Percentiles rank a stretch among this genome's conserved stretches.
These are phyloP conservation scores for Antechinus flavipes DNA, from an alignment of 2,113 vertebrate species.

Conservation along the genomic window DNA sequence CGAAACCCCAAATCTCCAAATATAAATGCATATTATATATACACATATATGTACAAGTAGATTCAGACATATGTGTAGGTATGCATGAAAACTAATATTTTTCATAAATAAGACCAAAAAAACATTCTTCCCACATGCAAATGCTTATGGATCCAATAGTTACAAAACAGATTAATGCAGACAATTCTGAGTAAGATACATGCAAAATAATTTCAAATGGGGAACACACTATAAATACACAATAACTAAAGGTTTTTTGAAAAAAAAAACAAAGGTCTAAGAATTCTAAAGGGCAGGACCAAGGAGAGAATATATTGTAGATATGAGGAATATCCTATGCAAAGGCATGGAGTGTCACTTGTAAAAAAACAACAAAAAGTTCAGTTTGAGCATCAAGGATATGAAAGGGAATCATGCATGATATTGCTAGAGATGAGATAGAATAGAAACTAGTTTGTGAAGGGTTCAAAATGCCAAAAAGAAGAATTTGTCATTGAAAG, in stretches of 20 bases:
- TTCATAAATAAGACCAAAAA: not conserved
- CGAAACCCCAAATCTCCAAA: constrained; percentile 33
- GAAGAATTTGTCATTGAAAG: not conserved
- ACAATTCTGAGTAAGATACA: not conserved
- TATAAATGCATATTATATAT: constrained; percentile 48
- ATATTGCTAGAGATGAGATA: not conserved
- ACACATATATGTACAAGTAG: not conserved
- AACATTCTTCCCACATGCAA: not conserved
- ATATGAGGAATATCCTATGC: not conserved
- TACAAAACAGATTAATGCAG: not conserved
- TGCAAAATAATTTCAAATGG: not conserved
- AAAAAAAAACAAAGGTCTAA: too few species aligned
- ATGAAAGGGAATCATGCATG: not conserved
- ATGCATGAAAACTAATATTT: not conserved
- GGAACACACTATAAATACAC: not conserved
- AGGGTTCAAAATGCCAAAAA: not conserved
- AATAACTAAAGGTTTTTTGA: not conserved
- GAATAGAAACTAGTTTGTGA: not conserved
- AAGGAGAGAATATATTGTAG: not conserved
- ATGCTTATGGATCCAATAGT: not conserved
- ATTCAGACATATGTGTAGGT: not conserved
- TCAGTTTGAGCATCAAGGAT: not conserved
- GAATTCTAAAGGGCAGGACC: not conserved
- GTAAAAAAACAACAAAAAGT: not conserved
- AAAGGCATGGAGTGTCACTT: not conserved